Percentiles rank a stretch among this genome's conserved stretches.
These are phyloP conservation scores for Tribolium freemani DNA, from an alignment of 2,888 invertebrate genomes.

Conservation along the genomic window DNA sequence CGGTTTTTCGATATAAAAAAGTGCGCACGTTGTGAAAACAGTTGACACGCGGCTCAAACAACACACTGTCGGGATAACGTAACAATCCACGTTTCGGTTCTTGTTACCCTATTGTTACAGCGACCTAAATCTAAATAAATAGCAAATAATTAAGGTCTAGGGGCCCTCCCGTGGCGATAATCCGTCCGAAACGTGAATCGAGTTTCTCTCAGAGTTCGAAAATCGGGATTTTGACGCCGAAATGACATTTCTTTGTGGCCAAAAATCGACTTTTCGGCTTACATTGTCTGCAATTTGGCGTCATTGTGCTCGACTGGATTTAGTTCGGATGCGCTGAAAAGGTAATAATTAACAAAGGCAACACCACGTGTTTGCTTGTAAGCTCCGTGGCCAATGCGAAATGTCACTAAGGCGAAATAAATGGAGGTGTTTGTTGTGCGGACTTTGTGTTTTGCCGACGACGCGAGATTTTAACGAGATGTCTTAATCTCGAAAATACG, in stretches of 20 bases:
- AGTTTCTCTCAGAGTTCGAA: constrained; percentile 2
- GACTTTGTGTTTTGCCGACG: constrained; percentile 36
- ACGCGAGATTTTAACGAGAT: constrained; percentile 37
- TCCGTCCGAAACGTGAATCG: constrained; percentile 19
- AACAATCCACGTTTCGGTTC: constrained; percentile 51
- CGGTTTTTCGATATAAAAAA: constrained; percentile 21
- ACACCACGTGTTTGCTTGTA: constrained; percentile 64
- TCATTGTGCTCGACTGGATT: constrained; percentile 44
- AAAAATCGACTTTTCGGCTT: constrained; percentile 57
- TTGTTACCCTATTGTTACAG: constrained; percentile 53
- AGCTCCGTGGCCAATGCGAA: constrained; percentile 68
- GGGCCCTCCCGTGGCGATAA: constrained; percentile 41
- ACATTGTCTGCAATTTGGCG: constrained; percentile 50
- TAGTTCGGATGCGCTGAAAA: constrained; percentile 50
- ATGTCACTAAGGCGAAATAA: constrained; percentile 68
- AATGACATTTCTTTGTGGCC: not conserved
- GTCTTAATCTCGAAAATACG: constrained; percentile 36
- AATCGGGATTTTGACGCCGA: not conserved
- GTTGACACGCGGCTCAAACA: constrained; percentile 58
- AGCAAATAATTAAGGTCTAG: constrained; percentile 56
- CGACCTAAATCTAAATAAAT: constrained; percentile 57
- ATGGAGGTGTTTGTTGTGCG: constrained; percentile 65
- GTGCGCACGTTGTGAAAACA: constrained; percentile 57
- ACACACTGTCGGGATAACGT: constrained; percentile 46
- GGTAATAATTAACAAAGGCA: constrained; percentile 63